Conservation (phyloP, 1,140 invertebrate species). For the Antheraea mylitta region DNA sequence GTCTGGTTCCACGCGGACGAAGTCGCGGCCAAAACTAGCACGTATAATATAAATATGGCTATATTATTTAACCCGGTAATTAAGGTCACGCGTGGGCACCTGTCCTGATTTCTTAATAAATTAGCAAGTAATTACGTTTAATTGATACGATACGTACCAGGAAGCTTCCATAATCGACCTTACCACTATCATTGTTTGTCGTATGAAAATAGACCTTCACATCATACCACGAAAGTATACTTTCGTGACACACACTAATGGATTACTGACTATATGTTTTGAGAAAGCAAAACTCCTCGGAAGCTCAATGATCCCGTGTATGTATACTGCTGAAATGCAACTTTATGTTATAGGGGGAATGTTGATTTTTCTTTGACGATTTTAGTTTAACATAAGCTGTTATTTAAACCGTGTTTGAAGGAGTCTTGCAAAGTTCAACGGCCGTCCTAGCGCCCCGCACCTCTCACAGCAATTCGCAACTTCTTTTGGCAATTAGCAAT, state of each 20-base stretch:
- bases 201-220: neutral
- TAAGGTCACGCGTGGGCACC: constrained; percentile 47
- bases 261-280: constrained; percentile 4
- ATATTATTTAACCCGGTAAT: neutral
- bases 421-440: constrained; percentile 58
- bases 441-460: constrained; percentile 65
- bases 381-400: neutral
- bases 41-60: neutral
- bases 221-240: neutral
- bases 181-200: constrained; percentile 20
- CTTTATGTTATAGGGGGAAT: constrained; percentile 22
- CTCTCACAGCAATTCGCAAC: constrained; percentile 32
- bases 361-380: neutral
- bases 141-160: constrained; percentile 71
- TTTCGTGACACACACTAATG: neutral
- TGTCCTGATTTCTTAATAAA: constrained; percentile 70
- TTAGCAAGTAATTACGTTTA: constrained; percentile 63
- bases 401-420: constrained; percentile 6
- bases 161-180: constrained; percentile 58
- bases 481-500: constrained; percentile 70
- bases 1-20: no score
- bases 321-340: constrained; percentile 34
- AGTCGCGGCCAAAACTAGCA: no score
- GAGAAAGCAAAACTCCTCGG: constrained; percentile 45
- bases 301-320: constrained; percentile 74